Conservation (phyloP, 1,140 invertebrate genomes). For the Zaprionus davidi region DNA sequence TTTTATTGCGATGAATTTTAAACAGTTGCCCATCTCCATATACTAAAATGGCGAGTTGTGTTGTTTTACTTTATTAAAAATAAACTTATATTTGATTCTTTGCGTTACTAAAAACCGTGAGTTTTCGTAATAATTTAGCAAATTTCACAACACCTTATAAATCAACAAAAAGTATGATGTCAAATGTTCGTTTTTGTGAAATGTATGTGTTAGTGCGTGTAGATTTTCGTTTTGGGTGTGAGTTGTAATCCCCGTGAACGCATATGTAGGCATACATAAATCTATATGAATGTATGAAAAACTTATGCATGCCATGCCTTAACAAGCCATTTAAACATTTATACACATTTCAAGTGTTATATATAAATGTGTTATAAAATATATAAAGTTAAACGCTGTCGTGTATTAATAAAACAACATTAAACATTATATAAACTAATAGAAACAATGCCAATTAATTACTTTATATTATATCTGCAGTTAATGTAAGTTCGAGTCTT, state of each 20-base stretch:
- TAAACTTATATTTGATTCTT: conserved; percentile 5
- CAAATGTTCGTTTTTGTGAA: not conserved
- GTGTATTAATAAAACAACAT: too few species aligned
- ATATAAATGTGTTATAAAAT: too few species aligned
- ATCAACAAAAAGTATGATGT: not conserved
- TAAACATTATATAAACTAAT: not conserved
- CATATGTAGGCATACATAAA: not conserved
- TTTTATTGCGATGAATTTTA: conserved; percentile 4
- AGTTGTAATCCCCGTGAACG: not conserved
- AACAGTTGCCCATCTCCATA: not conserved
- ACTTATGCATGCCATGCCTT: not conserved
- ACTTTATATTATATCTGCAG: conserved; percentile 12
- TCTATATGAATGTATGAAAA: not conserved
- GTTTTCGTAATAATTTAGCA: not conserved
- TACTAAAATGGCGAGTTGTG: conserved; percentile 58
- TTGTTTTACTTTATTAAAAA: conserved; percentile 33
- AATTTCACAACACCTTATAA: not conserved
- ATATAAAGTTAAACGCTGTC: too few species aligned
- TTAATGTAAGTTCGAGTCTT: conserved; percentile 25
- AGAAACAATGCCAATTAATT: not conserved
- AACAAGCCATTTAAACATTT: not conserved
- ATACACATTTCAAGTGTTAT: not conserved
- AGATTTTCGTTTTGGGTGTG: not conserved
- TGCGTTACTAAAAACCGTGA: conserved; percentile 16
- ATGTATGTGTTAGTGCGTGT: not conserved